Evolutionary conservation across 2,888 invertebrate genomes (phyloP).

Genomic region (Zaprionus obscuricornis): DNA sequence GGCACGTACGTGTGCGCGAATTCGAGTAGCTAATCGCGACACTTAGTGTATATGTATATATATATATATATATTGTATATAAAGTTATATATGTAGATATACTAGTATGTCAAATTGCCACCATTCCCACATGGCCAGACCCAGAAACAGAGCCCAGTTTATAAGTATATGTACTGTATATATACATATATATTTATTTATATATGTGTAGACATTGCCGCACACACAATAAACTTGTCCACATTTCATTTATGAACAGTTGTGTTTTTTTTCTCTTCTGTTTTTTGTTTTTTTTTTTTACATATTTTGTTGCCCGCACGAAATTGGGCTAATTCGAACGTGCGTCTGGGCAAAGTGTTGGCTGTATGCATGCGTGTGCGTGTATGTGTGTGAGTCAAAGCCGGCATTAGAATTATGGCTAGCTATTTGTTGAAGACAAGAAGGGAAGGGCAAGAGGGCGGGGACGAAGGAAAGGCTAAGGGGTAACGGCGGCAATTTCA

Average conservation of each 20-base stretch:
- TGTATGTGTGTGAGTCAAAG: constrained; percentile 27
- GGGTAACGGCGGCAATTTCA: constrained; percentile 34
- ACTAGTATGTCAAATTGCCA: no score
- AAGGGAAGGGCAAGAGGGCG: no score
- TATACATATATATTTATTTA: no score
- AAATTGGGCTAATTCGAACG: constrained; percentile 79
- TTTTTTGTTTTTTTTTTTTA: no score
- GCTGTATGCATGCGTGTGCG: constrained; percentile 12
- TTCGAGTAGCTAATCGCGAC: constrained; percentile 76
- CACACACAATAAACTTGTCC: constrained; percentile 38
- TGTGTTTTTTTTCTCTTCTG: no score
- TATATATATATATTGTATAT: constrained; percentile 39
- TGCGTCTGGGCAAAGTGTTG: constrained; percentile 58
- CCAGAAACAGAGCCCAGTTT: constrained; percentile 14
- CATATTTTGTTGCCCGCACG: constrained; percentile 65
- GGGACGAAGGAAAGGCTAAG: constrained; percentile 23
- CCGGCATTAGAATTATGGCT: constrained; percentile 70
- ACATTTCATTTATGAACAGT: constrained; percentile 77
- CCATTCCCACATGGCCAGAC: constrained; percentile 27
- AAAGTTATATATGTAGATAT: not conserved
- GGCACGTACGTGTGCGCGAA: constrained; percentile 72
- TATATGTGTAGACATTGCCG: no score
- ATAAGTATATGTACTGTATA: no score
- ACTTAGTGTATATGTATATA: constrained; percentile 30
- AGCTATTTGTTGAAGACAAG: no score